Evolutionary conservation across 2,888 invertebrate species (phyloP).

Genomic region (Phorcus lineatus): DNA sequence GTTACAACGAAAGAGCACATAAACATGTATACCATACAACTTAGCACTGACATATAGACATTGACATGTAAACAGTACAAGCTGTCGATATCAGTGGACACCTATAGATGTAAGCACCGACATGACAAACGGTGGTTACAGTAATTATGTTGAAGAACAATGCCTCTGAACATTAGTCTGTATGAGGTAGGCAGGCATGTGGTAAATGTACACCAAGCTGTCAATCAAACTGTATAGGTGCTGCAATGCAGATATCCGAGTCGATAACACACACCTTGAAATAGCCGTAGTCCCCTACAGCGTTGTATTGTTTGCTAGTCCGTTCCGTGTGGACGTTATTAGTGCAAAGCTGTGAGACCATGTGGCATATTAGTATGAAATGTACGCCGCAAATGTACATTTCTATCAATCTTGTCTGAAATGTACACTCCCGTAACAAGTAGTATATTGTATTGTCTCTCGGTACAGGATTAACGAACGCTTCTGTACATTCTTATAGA

Average conservation of each 20-base stretch:
- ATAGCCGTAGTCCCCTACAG: neutral
- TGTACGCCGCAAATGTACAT: neutral
- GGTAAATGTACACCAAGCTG: neutral
- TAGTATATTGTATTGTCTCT: too few species aligned
- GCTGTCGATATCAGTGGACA: too few species aligned
- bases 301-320: neutral
- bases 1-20: too few species aligned
- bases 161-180: too few species aligned
- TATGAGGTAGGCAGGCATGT: too few species aligned
- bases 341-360: neutral
- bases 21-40: too few species aligned
- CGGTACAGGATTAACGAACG: too few species aligned
- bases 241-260: neutral
- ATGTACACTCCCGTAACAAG: too few species aligned
- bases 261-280: slow-evolving; percentile 7
- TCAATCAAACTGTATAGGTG: neutral
- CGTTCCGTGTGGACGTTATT: neutral
- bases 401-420: neutral
- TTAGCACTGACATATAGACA: neutral
- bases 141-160: too few species aligned
- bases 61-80: neutral
- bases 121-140: too few species aligned
- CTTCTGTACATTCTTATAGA: too few species aligned
- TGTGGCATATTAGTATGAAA: neutral
- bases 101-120: too few species aligned